Conservation (phyloP, 2,888 invertebrate species). For the Lordiphosa fenestrarum region DNA sequence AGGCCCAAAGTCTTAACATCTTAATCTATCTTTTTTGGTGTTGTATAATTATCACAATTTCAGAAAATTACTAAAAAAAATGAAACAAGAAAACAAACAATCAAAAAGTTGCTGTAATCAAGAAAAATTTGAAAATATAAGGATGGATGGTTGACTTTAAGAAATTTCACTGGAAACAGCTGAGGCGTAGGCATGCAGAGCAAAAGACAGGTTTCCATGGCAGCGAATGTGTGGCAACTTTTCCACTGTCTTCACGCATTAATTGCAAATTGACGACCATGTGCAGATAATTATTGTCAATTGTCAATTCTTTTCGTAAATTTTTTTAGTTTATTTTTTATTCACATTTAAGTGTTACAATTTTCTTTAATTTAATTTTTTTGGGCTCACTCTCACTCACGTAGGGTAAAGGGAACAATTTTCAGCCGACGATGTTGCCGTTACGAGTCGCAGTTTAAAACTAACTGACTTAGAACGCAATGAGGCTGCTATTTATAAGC, state of each 20-base stretch:
- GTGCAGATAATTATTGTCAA: conserved; percentile 40
- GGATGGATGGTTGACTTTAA: conserved; percentile 28
- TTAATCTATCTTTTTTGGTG: conserved; percentile 11
- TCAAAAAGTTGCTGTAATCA: conserved; percentile 41
- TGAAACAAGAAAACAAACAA: conserved; percentile 29
- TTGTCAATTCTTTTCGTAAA: conserved; percentile 19
- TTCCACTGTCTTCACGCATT: conserved; percentile 60
- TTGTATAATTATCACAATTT: conserved; percentile 26
- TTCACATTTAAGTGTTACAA: conserved; percentile 42
- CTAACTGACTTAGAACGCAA: conserved; percentile 67
- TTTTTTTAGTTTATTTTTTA: conserved; percentile 8
- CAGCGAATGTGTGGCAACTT: conserved; percentile 35
- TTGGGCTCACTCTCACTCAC: conserved; percentile 20
- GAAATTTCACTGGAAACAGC: conserved; percentile 58
- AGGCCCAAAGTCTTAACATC: conserved; percentile 59
- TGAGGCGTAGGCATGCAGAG: conserved; percentile 19
- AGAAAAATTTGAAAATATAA: conserved; percentile 7
- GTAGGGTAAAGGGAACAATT: conserved; percentile 18
- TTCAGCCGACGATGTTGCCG: conserved; percentile 36
- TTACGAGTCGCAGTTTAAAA: conserved; percentile 60
- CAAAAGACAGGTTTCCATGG: conserved; percentile 56
- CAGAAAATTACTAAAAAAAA: conserved; percentile 10
- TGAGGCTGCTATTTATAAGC: conserved; percentile 73
- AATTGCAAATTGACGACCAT: conserved; percentile 38
- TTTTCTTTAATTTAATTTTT: conserved; percentile 8